Evolutionary conservation across 2,113 vertebrate species (phyloP).

Genomic region (Sebastes fasciatus): DNA sequence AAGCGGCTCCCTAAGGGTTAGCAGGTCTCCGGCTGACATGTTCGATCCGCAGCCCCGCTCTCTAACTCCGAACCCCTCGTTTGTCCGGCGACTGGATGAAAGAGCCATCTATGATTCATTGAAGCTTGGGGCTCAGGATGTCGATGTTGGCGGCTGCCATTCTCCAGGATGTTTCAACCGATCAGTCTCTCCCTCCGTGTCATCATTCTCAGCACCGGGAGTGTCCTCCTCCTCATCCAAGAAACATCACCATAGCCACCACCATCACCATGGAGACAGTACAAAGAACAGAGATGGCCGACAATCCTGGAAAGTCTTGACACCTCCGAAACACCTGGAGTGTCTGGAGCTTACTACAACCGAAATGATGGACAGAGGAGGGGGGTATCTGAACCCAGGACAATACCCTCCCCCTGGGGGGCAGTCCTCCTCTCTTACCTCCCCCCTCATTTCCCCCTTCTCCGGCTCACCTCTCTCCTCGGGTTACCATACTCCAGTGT

Average conservation of each 20-base stretch:
- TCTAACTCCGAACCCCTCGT: slow-evolving; percentile 86
- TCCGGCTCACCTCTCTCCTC: slow-evolving; percentile 83
- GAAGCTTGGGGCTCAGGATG: slow-evolving; percentile 91
- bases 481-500: slow-evolving; percentile 82
- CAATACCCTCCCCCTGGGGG: slow-evolving; percentile 66
- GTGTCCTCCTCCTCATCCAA: slow-evolving; percentile 82
- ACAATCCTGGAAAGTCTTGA: slow-evolving; percentile 93
- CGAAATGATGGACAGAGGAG: slow-evolving; percentile 77
- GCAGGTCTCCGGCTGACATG: slow-evolving; percentile 82
- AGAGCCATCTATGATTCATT: slow-evolving; percentile 95
- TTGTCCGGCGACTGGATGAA: slow-evolving; percentile 91
- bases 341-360: slow-evolving; percentile 82
- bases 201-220: slow-evolving; percentile 82
- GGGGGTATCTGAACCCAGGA: slow-evolving; percentile 80
- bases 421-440: slow-evolving; percentile 76
- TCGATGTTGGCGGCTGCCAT: slow-evolving; percentile 78
- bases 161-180: slow-evolving; percentile 81
- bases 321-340: slow-evolving; percentile 90
- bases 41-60: slow-evolving; percentile 87
- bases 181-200: slow-evolving; percentile 83
- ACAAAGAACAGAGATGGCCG: slow-evolving; percentile 81
- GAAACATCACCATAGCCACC: slow-evolving; percentile 78
- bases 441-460: slow-evolving; percentile 83
- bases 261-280: slow-evolving; percentile 78
- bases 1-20: slow-evolving; percentile 79